phyloP scores from a whole-genome alignment of 1,140 invertebrate genomes.

The Gonioctena quinquepunctata region DNA sequence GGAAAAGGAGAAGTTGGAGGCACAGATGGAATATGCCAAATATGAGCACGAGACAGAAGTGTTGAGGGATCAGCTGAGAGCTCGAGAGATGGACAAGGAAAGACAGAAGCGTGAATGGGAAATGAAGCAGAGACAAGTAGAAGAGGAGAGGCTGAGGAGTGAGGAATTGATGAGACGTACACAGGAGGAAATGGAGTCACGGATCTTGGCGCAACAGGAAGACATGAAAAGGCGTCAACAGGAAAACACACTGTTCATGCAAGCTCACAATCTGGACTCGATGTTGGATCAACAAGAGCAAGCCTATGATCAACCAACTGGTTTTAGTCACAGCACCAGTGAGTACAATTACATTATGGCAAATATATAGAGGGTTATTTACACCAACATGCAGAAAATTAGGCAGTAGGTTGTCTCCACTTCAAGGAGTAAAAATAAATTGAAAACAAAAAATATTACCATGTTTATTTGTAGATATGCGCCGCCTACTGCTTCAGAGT shows the following conservation, averaged over 20 bases:
- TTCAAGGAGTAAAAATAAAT: too few species aligned
- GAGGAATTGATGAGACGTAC: conserved; percentile 51
- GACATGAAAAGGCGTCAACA: conserved; percentile 52
- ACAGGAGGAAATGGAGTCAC: conserved; percentile 49
- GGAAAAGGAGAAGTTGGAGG: conserved; percentile 88
- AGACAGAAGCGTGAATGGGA: conserved; percentile 87
- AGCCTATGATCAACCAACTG: conserved; percentile 31
- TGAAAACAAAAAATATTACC: too few species aligned
- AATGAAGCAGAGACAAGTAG: conserved; percentile 80
- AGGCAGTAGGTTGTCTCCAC: too few species aligned
- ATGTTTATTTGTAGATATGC: too few species aligned
- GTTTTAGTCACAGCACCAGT: conserved; percentile 2
- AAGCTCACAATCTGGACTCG: conserved; percentile 52
- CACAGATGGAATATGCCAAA: conserved; percentile 93
- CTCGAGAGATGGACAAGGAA: conserved; percentile 85
- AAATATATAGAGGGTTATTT: too few species aligned
- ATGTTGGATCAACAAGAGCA: conserved; percentile 52
- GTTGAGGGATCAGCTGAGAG: conserved; percentile 81
- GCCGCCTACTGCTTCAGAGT: too few species aligned
- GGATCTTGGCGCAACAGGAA: conserved; percentile 52
- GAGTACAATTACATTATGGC: conserved; percentile 2
- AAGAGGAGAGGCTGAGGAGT: conserved; percentile 74
- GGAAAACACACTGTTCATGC: conserved; percentile 54
- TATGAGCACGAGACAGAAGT: conserved; percentile 91
- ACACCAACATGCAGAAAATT: too few species aligned